A percentile compares a stretch with the other conserved stretches of the same genome.
phyloP scores from a whole-genome alignment of 2,113 vertebrate genomes.

The Dasyprocta punctata region DNA sequence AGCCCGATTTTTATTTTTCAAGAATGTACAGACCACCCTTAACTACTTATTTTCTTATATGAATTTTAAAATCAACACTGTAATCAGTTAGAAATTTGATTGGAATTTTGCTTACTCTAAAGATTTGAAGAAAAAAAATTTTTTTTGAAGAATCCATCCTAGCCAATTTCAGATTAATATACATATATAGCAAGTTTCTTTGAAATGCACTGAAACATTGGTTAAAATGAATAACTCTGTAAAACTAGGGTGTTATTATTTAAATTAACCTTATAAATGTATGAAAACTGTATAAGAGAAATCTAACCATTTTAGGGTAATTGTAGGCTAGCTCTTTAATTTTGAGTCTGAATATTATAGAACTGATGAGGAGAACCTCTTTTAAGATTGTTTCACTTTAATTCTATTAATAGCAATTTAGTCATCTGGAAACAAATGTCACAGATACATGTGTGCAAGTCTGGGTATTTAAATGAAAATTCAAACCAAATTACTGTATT shows the following conservation, averaged over 20 bases:
- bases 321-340: not conserved
- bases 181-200: not conserved
- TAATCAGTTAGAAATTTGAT: not conserved
- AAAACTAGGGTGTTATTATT: not conserved
- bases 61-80: not conserved
- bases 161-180: not conserved
- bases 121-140: not conserved
- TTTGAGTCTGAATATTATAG: not conserved
- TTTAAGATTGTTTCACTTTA: conserved; percentile 20
- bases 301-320: not conserved
- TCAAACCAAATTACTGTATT: conserved; percentile 1
- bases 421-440: not conserved
- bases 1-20: not conserved
- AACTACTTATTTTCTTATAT: too few species aligned
- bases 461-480: conserved; percentile 34
- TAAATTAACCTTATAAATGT: not conserved
- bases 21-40: not conserved
- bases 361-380: not conserved
- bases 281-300: not conserved
- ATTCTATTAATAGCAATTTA: not conserved
- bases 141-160: not conserved
- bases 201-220: conserved; percentile 19
- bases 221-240: not conserved
- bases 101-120: not conserved
- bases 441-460: not conserved